Percentiles rank a stretch among this genome's conserved stretches.
These are phyloP conservation scores for Balaeniceps rex DNA, from an alignment of 2,113 vertebrate genomes.

Conservation along the genomic window DNA sequence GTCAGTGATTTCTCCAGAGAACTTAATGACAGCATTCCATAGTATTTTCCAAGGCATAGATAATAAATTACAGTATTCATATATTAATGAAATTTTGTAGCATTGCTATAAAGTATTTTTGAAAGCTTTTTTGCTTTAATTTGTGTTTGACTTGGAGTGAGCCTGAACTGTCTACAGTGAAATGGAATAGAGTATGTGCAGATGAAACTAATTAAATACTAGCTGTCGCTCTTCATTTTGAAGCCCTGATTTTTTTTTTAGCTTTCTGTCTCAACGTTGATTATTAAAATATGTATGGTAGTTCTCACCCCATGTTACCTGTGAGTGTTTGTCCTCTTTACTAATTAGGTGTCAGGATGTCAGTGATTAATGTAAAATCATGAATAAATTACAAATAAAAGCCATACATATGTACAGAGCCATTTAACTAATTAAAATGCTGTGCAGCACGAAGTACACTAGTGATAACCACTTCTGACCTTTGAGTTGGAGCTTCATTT, in stretches of 20 bases:
- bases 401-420: not conserved
- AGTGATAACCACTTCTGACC: not conserved
- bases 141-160: slow-evolving; percentile 14
- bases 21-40: not conserved
- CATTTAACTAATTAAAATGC: not conserved
- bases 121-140: slow-evolving; percentile 27
- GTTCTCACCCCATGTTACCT: slow-evolving; percentile 19
- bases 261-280: slow-evolving; percentile 21
- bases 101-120: not conserved
- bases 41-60: not conserved
- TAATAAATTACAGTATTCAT: not conserved
- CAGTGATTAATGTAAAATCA: slow-evolving; percentile 54
- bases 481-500: not conserved
- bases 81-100: not conserved
- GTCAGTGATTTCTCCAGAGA: not conserved
- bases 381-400: slow-evolving; percentile 52
- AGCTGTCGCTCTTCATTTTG: not conserved
- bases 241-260: not conserved
- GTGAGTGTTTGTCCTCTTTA: slow-evolving; percentile 9
- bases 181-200: not conserved
- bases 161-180: not conserved
- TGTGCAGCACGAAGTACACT: not conserved
- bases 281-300: slow-evolving; percentile 5
- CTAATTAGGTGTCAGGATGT: slow-evolving; percentile 61
- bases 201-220: slow-evolving; percentile 35